Evolutionary conservation across 2,888 invertebrate genomes (phyloP).

Genomic region (Tubiluchus corallicola): DNA sequence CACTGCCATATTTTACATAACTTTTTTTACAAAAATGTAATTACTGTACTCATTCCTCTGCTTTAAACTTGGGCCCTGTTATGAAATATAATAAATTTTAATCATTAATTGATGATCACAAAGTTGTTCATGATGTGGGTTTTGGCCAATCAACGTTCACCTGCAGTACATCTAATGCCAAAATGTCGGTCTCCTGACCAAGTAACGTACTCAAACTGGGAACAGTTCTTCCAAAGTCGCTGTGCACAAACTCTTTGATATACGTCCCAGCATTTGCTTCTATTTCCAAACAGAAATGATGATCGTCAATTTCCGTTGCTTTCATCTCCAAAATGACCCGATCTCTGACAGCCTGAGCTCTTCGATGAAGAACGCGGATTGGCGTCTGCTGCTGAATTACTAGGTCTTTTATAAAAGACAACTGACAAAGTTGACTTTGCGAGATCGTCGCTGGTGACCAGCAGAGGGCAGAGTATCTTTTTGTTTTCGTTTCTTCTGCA

Average conservation of each 20-base stretch:
- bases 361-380: slow-evolving; percentile 61
- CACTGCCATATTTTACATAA: too few relatives aligned
- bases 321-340: slow-evolving; percentile 44
- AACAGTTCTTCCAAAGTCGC: slow-evolving; percentile 71
- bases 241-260: slow-evolving; percentile 91
- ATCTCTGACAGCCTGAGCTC: slow-evolving; percentile 49
- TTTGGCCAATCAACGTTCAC: too few relatives aligned
- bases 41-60: too few relatives aligned
- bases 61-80: too few relatives aligned
- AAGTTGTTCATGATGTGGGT: too few relatives aligned
- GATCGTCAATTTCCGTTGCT: slow-evolving; percentile 35
- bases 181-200: slow-evolving; percentile 53
- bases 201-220: slow-evolving; percentile 55
- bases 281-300: slow-evolving; percentile 42
- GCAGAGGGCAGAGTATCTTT: slow-evolving; percentile 58
- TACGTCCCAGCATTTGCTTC: slow-evolving; percentile 70
- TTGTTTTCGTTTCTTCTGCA: slow-evolving; percentile 71
- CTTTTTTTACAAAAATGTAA: too few relatives aligned
- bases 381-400: slow-evolving; percentile 65
- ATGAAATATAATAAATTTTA: too few relatives aligned
- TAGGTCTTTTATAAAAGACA: slow-evolving; percentile 37
- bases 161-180: slow-evolving; percentile 82
- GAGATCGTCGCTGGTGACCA: too few relatives aligned
- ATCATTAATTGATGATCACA: too few relatives aligned
- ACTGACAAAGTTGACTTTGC: too few relatives aligned